Percentiles rank a stretch among this genome's conserved stretches.
Conservation (phyloP, 2,113 vertebrate genomes). For the Larimichthys polyactis region DNA sequence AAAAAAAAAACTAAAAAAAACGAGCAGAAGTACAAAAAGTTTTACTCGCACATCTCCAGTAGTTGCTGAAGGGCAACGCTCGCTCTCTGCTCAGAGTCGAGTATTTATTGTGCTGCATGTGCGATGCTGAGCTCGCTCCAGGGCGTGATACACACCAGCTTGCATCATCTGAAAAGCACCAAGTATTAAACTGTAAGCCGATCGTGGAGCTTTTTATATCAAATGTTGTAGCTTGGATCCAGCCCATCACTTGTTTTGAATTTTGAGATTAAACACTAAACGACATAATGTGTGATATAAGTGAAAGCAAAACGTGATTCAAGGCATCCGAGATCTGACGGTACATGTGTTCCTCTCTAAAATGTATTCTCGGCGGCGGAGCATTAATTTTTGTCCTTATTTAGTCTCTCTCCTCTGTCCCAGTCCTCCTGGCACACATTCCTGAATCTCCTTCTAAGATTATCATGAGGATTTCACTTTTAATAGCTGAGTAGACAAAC, state of each 20-base stretch:
- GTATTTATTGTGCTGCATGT: not conserved
- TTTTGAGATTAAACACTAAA: not conserved
- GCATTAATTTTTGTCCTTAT: constrained; percentile 46
- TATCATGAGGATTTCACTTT: constrained; percentile 29
- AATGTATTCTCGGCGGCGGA: constrained; percentile 27
- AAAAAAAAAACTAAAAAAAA: not conserved
- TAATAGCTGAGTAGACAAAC: constrained; percentile 43
- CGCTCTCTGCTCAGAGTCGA: not conserved
- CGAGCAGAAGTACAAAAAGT: not conserved
- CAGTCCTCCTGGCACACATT: constrained; percentile 65
- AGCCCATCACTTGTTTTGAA: not conserved
- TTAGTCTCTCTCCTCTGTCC: constrained; percentile 35
- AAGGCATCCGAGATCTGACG: not conserved
- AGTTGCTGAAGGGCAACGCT: not conserved
- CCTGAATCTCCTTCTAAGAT: constrained; percentile 22
- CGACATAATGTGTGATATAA: not conserved
- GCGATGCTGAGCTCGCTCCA: not conserved
- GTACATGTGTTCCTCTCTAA: constrained; percentile 17
- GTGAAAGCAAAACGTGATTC: constrained; percentile 10
- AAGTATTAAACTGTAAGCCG: constrained; percentile 19
- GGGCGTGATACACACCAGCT: constrained; percentile 5
- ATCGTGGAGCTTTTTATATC: constrained; percentile 17
- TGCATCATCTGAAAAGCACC: constrained; percentile 25
- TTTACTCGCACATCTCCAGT: not conserved
- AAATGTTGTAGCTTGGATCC: constrained; percentile 4